These are phyloP conservation scores for Pycnonotus jocosus DNA, from an alignment of 2,113 vertebrate species.

Conservation along the genomic window DNA sequence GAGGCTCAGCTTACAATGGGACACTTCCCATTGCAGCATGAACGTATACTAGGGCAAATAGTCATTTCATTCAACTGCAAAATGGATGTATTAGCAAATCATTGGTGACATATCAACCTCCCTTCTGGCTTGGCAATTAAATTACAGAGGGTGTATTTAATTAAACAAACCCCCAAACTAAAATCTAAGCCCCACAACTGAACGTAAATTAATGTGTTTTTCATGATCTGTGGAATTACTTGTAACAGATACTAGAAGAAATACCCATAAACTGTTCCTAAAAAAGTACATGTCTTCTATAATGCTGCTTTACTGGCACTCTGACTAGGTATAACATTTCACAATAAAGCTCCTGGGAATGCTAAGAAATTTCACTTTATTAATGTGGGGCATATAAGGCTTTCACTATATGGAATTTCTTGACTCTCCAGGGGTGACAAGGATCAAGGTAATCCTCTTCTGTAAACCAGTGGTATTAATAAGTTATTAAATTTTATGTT, in stretches of 20 bases:
- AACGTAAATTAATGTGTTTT: background rate
- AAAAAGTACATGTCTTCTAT: background rate
- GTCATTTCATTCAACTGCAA: background rate
- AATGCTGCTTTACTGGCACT: background rate
- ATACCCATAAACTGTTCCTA: background rate
- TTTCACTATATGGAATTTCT: background rate
- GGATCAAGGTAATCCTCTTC: constrained; percentile 9
- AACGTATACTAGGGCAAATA: background rate
- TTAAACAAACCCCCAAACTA: background rate
- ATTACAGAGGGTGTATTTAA: background rate
- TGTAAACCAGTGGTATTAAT: constrained; percentile 35
- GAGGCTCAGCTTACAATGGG: background rate
- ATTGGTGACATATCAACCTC: background rate
- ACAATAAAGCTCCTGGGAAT: background rate
- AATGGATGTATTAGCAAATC: background rate
- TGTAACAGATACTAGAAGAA: background rate
- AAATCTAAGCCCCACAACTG: background rate
- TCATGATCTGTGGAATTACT: background rate
- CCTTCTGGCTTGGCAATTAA: background rate
- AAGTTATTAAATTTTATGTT: constrained; percentile 48
- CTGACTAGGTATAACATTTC: background rate
- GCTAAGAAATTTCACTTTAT: constrained; percentile 35
- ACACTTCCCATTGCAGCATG: background rate
- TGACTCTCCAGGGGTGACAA: background rate
- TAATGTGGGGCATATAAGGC: constrained; percentile 8